Percentiles rank a stretch among this genome's conserved stretches.
Evolutionary conservation across 1,140 invertebrate genomes (phyloP).

Genomic region (Zaprionus africanus): DNA sequence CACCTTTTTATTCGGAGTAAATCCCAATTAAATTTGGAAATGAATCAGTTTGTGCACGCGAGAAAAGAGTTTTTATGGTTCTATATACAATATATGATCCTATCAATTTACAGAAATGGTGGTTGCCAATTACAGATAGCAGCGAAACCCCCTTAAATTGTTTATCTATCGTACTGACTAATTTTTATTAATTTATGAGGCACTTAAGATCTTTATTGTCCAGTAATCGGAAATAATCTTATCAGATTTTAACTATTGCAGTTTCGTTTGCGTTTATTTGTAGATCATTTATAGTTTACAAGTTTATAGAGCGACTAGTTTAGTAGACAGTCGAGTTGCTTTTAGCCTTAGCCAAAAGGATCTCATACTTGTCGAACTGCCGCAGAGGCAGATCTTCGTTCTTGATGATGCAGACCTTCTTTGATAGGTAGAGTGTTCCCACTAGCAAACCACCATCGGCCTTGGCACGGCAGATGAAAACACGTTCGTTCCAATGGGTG

Average conservation of each 20-base stretch:
- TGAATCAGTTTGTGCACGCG: too few species aligned
- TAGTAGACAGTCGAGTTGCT: not conserved
- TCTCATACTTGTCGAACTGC: constrained; percentile 35
- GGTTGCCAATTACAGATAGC: not conserved
- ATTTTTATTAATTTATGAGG: not conserved
- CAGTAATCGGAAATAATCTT: not conserved
- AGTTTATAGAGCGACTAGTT: not conserved
- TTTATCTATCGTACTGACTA: not conserved
- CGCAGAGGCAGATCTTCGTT: constrained; percentile 9
- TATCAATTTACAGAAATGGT: too few species aligned
- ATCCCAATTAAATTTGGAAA: too few species aligned
- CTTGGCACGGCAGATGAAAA: constrained; percentile 37
- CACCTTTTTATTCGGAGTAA: too few species aligned
- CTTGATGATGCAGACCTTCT: constrained; percentile 24
- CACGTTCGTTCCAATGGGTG: constrained; percentile 28
- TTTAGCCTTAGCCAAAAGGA: constrained; percentile 15
- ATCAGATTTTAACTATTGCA: not conserved
- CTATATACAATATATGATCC: too few species aligned
- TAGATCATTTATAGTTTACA: not conserved
- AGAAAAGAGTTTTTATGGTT: too few species aligned
- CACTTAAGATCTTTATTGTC: not conserved
- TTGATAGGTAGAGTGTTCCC: constrained; percentile 15
- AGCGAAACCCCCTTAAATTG: not conserved
- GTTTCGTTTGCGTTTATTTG: not conserved
- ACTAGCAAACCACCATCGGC: constrained; percentile 28